Evolutionary conservation across 2,888 invertebrate genomes (phyloP), one percentile per base, ranked within the genome.

Genomic region (Pteria penguin): DNA sequence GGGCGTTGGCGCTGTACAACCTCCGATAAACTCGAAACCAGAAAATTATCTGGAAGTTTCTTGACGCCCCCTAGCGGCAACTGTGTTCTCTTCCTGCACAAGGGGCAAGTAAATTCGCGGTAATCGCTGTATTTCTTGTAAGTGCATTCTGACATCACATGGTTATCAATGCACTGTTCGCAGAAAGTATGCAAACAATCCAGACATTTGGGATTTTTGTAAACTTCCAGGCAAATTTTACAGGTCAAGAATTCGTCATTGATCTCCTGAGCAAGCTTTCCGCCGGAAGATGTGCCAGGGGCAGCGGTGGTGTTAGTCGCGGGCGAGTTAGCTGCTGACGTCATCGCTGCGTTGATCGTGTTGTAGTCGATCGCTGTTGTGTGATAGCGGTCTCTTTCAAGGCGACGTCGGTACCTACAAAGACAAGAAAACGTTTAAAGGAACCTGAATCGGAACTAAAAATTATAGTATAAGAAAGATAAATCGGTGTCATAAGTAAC

Each of bases 91-190:
- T 92, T 92, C 62, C 92, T 89, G 82, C 92, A 92, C 31, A 92
- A 87, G 4, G 92, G 92, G 80, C 92, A 92, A 8, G 92, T 92
- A 86, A 92, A 92, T 79, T 92, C 92, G 8, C 92, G 83, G 82
- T 92, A 92, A 82, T 92, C 92, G 83, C 90, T 91, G 85, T 92
- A 92, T 83, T 92, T 92, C 83, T 92, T 92, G 87, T 92, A 92
- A 24, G 90, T 90, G 71, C 89, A 89, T 82, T 92, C 92, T 5
- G 90, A 90, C 87, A 90, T 89, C 45, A 91, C 90, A 80, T 92
- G 92, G 76, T 88, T 90, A 75, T 92, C 92, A 74, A 92, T 91
- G 78, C 92, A 92, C 63, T 87, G 83, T 78, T 92, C 92, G 81
- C 92, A 92, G 86, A 91, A 92, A 1, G 92, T 92, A 81, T 92